These are phyloP conservation scores for Procambarus clarkii DNA, from an alignment of 1,140 invertebrate genomes.

Conservation along the genomic window DNA sequence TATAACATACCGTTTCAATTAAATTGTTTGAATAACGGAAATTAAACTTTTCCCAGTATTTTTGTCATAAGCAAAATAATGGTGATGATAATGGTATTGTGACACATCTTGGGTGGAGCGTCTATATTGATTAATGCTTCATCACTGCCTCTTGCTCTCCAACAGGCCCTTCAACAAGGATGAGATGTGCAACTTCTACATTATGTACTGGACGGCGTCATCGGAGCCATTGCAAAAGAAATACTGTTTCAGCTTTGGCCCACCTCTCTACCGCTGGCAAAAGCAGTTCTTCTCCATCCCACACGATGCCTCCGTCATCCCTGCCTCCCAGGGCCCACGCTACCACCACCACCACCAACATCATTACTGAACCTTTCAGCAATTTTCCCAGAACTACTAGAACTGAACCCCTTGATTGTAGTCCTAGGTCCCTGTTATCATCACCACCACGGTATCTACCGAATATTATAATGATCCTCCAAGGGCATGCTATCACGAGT, in stretches of 20 bases:
- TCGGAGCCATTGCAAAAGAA: slow-evolving; percentile 84
- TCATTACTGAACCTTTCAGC: background rate
- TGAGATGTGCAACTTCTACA: slow-evolving; percentile 99
- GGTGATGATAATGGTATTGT: too few relatives aligned
- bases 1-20: too few relatives aligned
- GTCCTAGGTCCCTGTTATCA: too few relatives aligned
- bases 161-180: slow-evolving; percentile 89
- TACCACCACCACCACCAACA: slow-evolving; percentile 29
- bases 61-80: too few relatives aligned
- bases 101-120: too few relatives aligned
- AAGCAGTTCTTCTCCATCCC: slow-evolving; percentile 60
- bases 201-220: slow-evolving; percentile 97
- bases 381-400: too few relatives aligned
- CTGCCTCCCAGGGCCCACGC: background rate
- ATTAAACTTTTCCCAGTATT: too few relatives aligned
- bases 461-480: too few relatives aligned
- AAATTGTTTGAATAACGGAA: too few relatives aligned
- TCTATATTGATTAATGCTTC: background rate
- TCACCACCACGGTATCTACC: too few relatives aligned
- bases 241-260: slow-evolving; percentile 89
- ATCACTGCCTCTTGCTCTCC: background rate
- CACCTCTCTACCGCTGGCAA: slow-evolving; percentile 75
- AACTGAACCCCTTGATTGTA: too few relatives aligned
- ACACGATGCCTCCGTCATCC: slow-evolving; percentile 42
- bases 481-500: too few relatives aligned